These are phyloP conservation scores for Lophura nycthemera DNA, from an alignment of 2,113 vertebrate species.

Conservation along the genomic window DNA sequence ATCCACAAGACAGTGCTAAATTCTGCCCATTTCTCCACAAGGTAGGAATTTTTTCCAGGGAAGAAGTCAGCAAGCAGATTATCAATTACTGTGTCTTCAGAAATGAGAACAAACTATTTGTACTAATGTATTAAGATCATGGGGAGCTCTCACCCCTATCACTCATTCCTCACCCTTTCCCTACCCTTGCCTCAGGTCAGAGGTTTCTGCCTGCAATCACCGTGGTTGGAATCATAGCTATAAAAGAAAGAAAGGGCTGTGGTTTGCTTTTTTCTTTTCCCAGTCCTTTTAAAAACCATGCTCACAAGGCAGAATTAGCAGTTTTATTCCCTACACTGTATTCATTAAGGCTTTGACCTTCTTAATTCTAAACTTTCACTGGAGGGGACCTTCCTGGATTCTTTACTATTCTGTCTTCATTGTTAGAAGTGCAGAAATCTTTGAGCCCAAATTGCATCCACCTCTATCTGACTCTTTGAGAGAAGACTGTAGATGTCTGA, in stretches of 20 bases:
- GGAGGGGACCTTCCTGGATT: background rate
- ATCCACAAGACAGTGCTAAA: background rate
- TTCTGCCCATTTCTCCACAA: background rate
- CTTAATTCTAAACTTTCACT: slow-evolving; percentile 2
- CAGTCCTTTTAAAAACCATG: background rate
- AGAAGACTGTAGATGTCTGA: background rate
- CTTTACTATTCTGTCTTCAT: background rate
- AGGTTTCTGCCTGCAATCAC: background rate
- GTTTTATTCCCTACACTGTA: background rate
- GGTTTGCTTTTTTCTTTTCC: background rate
- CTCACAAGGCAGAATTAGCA: slow-evolving; percentile 5
- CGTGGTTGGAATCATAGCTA: background rate
- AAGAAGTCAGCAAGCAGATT: background rate
- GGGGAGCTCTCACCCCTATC: background rate
- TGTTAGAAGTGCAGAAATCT: background rate
- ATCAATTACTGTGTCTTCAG: background rate
- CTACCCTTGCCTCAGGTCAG: background rate
- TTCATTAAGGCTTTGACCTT: slow-evolving; percentile 39
- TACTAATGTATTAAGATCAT: background rate
- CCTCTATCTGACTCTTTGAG: background rate
- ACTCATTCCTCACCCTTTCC: fast-evolving
- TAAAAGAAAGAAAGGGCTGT: background rate
- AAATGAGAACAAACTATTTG: background rate
- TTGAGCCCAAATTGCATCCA: background rate
- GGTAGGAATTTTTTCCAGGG: background rate